Percentiles rank a stretch among this genome's conserved stretches.
Evolutionary conservation across 2,888 invertebrate genomes (phyloP).

Genomic region (Sinohyriopsis cumingii): DNA sequence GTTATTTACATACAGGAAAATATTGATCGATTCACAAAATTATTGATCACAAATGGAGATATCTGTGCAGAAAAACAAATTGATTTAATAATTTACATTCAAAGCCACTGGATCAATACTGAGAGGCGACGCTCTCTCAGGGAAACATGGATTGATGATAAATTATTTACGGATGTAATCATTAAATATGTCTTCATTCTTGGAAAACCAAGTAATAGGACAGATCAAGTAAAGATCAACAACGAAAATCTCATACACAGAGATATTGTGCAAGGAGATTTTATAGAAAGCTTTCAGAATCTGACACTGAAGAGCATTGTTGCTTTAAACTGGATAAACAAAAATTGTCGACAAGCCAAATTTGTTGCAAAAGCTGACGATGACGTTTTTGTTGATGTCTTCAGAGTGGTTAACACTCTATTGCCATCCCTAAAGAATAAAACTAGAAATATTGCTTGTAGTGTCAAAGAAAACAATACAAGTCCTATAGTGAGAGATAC

Average conservation of each 20-base stretch:
- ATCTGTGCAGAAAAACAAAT: constrained; percentile 1
- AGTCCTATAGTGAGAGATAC: constrained; percentile 47
- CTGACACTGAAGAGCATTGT: constrained; percentile 40
- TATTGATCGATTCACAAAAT: too few relatives aligned
- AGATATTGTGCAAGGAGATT: constrained; percentile 47
- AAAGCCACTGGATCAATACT: constrained; percentile 40
- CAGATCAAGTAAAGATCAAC: constrained; percentile 39
- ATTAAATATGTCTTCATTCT: constrained; percentile 41
- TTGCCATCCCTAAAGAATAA: constrained; percentile 35
- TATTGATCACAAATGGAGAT: too few relatives aligned
- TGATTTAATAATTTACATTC: constrained; percentile 44
- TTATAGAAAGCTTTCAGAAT: constrained; percentile 40
- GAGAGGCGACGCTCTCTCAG: constrained; percentile 31
- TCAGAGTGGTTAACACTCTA: constrained; percentile 40
- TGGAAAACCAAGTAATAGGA: constrained; percentile 27
- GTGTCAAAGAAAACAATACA: constrained; percentile 38
- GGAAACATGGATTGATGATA: constrained; percentile 43
- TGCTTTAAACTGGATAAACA: constrained; percentile 40
- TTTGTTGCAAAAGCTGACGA: constrained; percentile 51
- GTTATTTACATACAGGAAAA: too few relatives aligned
- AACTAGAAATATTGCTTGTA: constrained; percentile 41
- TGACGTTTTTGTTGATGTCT: constrained; percentile 57
- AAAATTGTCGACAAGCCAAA: constrained; percentile 31
- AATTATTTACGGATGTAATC: constrained; percentile 22
- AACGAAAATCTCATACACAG: constrained; percentile 37